Base-by-base conservation (phyloP, 2,888 invertebrate species). In the Blera fallax region DNA sequence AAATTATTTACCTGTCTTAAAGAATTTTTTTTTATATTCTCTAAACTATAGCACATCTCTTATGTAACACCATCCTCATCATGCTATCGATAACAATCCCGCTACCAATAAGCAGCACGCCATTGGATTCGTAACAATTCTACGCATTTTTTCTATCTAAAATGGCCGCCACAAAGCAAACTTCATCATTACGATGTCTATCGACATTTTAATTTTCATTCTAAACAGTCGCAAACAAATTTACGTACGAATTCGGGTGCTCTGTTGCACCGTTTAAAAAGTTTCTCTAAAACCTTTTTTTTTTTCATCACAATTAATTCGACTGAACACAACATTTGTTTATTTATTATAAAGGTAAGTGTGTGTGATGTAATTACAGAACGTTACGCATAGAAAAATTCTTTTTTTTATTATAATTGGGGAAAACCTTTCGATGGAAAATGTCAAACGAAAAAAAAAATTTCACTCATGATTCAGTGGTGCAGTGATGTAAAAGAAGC, bases 341-440 rank as follows among this genome's bases (percentile, higher is more conserved):
- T 85, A 81, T 85, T 81, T 81, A 85, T 81, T 72, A 81, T 37
- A 70, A 85, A 85, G 85, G 85, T 85, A 85, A 85, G 34, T 34
- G 85, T 85, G 58, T 76, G 81, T 85, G 85, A 85, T 85, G 85
- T 85, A 85, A 84, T 82, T 76, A n/a, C n/a, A 69, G 34, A 69
- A 58, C 50, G 56, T 81, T 67, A 72, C 70, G 70, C 70, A 76
- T 64, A 69, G 69, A 54, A 70, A 14, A 11, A 50, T 65, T 52
- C n/a, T 11, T 65, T 58, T 76, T 43, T 45, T 8, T 45, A 1
- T 4, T 70, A 58, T 62, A 45, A 58, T 65, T 85, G 76, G 85
- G 85, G 85, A 85, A 85, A 85, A 85, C 81, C 76, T 85, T 85
- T 85, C 85, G 85, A 85, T 77, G 85, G 85, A 85, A 85, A 81